Evolutionary conservation across 2,888 invertebrate species (phyloP).

Genomic region (Cerceris rybyensis): DNA sequence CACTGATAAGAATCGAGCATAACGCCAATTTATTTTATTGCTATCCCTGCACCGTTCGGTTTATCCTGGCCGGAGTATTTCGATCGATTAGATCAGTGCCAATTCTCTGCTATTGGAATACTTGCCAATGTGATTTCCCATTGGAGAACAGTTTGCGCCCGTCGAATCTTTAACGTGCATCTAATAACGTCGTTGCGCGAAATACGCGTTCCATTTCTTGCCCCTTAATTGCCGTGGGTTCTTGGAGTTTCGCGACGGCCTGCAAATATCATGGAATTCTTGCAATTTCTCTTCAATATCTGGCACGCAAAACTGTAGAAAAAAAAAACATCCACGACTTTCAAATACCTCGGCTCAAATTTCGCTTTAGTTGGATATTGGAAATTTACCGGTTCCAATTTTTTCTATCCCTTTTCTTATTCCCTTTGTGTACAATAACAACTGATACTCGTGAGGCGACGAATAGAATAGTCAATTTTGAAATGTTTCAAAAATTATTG

Average conservation of each 20-base stretch:
- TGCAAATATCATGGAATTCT: not conserved
- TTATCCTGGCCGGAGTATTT: slow-evolving; percentile 13
- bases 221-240: slow-evolving; percentile 14
- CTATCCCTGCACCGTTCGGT: slow-evolving; percentile 30
- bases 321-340: no score
- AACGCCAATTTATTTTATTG: slow-evolving; percentile 58
- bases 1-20: slow-evolving; percentile 56
- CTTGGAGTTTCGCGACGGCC: not conserved
- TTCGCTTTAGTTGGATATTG: no score
- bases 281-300: no score
- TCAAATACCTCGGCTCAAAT: no score
- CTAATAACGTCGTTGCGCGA: not conserved
- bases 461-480: no score
- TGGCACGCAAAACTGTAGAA: no score
- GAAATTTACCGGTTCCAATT: no score
- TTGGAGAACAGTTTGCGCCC: slow-evolving; percentile 2
- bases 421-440: no score
- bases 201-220: not conserved
- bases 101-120: slow-evolving; percentile 22
- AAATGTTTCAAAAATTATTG: no score
- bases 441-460: no score
- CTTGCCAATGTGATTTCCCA: slow-evolving; percentile 36
- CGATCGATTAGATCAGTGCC: slow-evolving; percentile 38
- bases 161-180: not conserved
- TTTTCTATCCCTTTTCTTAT: no score